These are phyloP conservation scores for Lepus europaeus DNA, from an alignment of 2,113 vertebrate genomes.

Conservation along the genomic window DNA sequence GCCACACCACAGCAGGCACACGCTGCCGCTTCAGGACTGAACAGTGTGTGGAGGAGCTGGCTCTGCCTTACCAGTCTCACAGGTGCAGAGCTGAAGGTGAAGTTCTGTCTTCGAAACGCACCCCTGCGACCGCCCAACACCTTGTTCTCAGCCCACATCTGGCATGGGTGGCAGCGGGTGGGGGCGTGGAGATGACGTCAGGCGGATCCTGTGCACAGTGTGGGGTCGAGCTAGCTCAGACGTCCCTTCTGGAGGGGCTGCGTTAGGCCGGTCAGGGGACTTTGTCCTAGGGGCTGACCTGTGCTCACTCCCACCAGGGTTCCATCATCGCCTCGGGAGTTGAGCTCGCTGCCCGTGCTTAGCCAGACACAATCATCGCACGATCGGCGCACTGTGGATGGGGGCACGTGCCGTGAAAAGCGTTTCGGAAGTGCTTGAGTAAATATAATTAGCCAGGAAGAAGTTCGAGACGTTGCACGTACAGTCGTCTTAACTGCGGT, in stretches of 20 bases:
- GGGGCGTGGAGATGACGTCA: not conserved
- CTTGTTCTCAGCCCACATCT: not conserved
- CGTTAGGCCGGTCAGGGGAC: not conserved
- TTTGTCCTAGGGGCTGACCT: not conserved
- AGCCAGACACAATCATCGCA: not conserved
- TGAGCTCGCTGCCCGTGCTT: too few species aligned
- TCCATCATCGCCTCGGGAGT: not conserved
- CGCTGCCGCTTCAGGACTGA: not conserved
- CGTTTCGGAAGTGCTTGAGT: not conserved
- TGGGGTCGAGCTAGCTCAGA: too few species aligned
- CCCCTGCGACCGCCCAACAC: too few species aligned
- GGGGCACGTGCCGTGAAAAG: not conserved
- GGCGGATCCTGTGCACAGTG: not conserved
- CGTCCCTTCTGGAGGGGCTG: too few species aligned
- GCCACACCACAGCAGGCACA: not conserved
- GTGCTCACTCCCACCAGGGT: too few species aligned
- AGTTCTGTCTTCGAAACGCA: not conserved
- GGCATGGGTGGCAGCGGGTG: fast-evolving
- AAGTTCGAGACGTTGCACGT: not conserved
- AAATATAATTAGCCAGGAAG: conserved; percentile 14
- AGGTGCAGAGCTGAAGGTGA: not conserved
- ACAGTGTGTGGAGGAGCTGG: not conserved
- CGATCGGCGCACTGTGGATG: not conserved
- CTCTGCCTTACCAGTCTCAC: fast-evolving
- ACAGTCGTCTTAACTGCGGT: not conserved